Conservation (phyloP, 2,888 invertebrate genomes). For the Rhamphomyia laevipes region DNA sequence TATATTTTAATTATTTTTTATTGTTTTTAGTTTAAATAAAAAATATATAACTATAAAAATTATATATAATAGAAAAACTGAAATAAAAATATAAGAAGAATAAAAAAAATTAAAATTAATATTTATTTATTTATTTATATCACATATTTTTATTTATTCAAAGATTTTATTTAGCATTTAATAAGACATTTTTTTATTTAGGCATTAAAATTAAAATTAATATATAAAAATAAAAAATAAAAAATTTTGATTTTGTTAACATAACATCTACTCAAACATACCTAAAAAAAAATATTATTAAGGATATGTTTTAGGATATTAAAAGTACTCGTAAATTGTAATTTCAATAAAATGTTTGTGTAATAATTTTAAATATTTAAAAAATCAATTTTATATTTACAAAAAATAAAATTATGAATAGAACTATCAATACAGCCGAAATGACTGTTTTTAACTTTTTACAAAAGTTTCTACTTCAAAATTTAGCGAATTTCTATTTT, state of each 20-base stretch:
- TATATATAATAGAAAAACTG: background rate
- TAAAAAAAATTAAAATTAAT: constrained; percentile 1
- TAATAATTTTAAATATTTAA: too few relatives aligned
- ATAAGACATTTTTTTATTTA: too few relatives aligned
- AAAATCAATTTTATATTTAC: too few relatives aligned
- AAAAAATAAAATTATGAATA: too few relatives aligned
- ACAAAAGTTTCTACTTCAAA: too few relatives aligned
- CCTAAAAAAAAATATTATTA: too few relatives aligned
- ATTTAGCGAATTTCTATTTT: too few relatives aligned
- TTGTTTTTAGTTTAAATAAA: background rate
- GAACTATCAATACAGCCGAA: too few relatives aligned
- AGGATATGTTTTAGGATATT: too few relatives aligned
- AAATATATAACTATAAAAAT: background rate
- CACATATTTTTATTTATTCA: constrained; percentile 8
- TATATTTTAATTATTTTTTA: background rate
- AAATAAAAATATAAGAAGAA: background rate
- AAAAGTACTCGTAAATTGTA: too few relatives aligned
- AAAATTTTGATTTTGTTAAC: background rate
- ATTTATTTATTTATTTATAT: constrained; percentile 9
- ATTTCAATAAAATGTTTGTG: too few relatives aligned
- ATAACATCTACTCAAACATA: background rate
- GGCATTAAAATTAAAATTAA: background rate
- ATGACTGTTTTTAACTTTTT: too few relatives aligned
- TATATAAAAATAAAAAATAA: background rate
- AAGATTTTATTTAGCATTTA: background rate